Evolutionary conservation across 2,888 invertebrate species (phyloP).

Genomic region (Dione vanillae): DNA sequence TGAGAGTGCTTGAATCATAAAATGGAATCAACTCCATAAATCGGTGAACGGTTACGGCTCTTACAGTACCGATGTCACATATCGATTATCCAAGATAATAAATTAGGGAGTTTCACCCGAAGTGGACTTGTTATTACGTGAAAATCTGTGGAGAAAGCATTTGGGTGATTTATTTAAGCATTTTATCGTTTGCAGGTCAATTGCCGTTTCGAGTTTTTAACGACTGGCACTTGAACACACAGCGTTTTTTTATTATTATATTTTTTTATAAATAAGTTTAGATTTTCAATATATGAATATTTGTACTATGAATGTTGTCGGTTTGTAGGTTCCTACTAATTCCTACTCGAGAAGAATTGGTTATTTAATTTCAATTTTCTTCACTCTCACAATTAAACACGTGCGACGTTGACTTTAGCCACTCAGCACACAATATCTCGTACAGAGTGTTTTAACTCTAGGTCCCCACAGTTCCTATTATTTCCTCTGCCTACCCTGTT

Average conservation of each 20-base stretch:
- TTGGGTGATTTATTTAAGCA: slow-evolving; percentile 62
- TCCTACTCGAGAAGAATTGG: no score
- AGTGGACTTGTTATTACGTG: slow-evolving; percentile 64
- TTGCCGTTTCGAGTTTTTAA: slow-evolving; percentile 42
- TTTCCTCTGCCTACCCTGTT: neutral
- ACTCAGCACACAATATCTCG: neutral
- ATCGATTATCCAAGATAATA: slow-evolving; percentile 51
- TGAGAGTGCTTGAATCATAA: neutral
- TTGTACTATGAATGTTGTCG: no score
- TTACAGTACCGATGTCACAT: slow-evolving; percentile 39
- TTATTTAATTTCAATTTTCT: neutral
- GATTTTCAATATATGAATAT: no score
- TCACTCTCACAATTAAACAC: neutral
- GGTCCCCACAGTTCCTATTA: no score
- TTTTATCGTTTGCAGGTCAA: slow-evolving; percentile 58
- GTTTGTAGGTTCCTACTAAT: no score
- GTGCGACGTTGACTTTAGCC: neutral
- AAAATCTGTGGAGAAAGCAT: slow-evolving; percentile 61
- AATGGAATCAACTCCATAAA: slow-evolving; percentile 3
- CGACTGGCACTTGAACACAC: slow-evolving; percentile 26
- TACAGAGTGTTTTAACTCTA: neutral
- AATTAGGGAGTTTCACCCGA: slow-evolving; percentile 50
- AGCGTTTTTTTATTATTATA: slow-evolving; percentile 7
- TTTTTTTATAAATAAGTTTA: no score
- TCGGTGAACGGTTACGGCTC: slow-evolving; percentile 21